Base-by-base conservation (phyloP, 2,888 invertebrate species). In the Stramonita haemastoma region DNA sequence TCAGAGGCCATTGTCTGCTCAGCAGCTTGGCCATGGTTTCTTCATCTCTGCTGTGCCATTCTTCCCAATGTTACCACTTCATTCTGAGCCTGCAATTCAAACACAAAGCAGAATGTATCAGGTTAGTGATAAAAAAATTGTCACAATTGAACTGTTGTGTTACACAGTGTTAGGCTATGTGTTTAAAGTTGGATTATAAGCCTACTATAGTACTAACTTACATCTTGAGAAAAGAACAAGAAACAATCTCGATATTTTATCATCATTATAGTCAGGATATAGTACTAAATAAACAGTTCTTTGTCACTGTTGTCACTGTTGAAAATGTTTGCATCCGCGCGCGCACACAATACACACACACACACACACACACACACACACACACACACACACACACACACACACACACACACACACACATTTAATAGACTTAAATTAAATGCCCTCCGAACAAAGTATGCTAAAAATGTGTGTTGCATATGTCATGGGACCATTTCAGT, bases 1-100 rank as follows among this genome's bases (percentile, higher is more conserved):
- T 94, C 94, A 90, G 93, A 93, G 87, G 93, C 93, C 93, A 93
- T 94, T 91, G 89, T 90, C 70, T 84, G 88, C 84, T 73, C 56
- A 86, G 87, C 89, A 29, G 85, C 70, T 32, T 57, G 66, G 87
- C 88, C 89, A 87, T 86, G 11, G 77, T 89, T 32, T 87, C 85
- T 60, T 87, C 90, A 91, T 88, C 84, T 77, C 60, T 89, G 77
- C 56, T 32, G 29, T 73, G 70, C 86, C 79, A 60, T 81, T n/a
- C 29, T 57, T 56, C 36, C 29, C n/a, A 26, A 17, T 26, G 17
- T 70, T 22, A 86, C 19, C 13, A 77, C 79, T 73, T 79, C 86
- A 87, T 86, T 70, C 56, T 70, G 46, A 8, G 57, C 57, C 87
- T 86, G 66, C 11, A 90, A 89, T 87, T 77, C 1, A 83, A 26